A percentile compares a stretch with the other conserved stretches of the same genome.
These are phyloP conservation scores for Sebastolobus altivelis DNA, from an alignment of 2,797 vertebrate genomes.

Conservation along the genomic window DNA sequence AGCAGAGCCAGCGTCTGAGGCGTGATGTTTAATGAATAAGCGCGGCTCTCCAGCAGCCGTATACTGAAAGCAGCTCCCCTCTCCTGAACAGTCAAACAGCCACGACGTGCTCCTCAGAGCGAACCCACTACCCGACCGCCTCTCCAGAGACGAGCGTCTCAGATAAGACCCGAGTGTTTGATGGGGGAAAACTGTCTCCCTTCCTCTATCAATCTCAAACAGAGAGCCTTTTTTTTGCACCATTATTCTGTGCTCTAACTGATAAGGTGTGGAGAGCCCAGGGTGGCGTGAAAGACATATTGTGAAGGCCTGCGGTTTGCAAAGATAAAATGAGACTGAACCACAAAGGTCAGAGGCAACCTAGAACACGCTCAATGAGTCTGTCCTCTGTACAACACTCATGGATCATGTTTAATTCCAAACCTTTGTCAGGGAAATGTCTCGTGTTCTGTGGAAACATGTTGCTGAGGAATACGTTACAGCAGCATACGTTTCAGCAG, in stretches of 20 bases:
- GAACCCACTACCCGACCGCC: constrained; percentile 44
- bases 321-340: constrained; percentile 57
- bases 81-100: constrained; percentile 22
- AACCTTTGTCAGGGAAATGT: constrained; percentile 4
- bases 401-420: constrained; percentile 29
- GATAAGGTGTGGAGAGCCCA: constrained; percentile 71
- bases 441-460: background rate
- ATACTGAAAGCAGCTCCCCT: constrained; percentile 8
- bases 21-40: constrained; percentile 49
- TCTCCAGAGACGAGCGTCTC: constrained; percentile 55
- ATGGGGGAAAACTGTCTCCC: constrained; percentile 65
- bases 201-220: constrained; percentile 81
- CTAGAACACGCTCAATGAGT: constrained; percentile 6
- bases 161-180: constrained; percentile 77
- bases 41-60: background rate
- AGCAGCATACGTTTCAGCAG: background rate
- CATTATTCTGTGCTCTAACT: constrained; percentile 69
- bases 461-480: background rate
- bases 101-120: constrained; percentile 55
- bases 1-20: constrained; percentile 5
- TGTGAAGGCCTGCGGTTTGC: constrained; percentile 41
- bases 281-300: constrained; percentile 66
- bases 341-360: constrained; percentile 62
- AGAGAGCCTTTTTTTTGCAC: constrained; percentile 54
- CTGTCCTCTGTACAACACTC: constrained; percentile 11